Evolutionary conservation across 2,888 invertebrate genomes (phyloP).

Genomic region (Nasonia oneida): DNA sequence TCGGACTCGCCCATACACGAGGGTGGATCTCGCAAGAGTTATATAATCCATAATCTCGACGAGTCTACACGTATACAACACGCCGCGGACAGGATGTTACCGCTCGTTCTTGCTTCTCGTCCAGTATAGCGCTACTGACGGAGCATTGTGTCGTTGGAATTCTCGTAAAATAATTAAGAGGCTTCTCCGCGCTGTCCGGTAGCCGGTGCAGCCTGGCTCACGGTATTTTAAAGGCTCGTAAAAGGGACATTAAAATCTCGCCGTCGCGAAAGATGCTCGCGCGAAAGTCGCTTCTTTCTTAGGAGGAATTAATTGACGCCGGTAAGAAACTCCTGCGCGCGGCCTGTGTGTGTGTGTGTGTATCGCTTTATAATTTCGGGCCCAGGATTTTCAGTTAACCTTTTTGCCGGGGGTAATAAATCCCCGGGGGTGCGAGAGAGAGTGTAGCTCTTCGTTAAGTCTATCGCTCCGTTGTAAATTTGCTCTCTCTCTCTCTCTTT

Average conservation of each 20-base stretch:
- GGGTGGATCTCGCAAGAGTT: constrained; percentile 54
- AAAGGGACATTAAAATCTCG: constrained; percentile 77
- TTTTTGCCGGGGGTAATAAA: constrained; percentile 30
- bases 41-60: constrained; percentile 66
- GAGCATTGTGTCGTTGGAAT: constrained; percentile 77
- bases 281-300: constrained; percentile 44
- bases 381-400: constrained; percentile 26
- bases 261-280: constrained; percentile 61
- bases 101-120: constrained; percentile 73
- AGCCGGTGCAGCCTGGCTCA: constrained; percentile 70
- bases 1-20: constrained; percentile 16
- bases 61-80: constrained; percentile 63
- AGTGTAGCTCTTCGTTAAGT: not conserved
- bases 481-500: not conserved
- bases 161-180: constrained; percentile 79
- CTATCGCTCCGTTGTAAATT: constrained; percentile 12
- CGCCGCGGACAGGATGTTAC: constrained; percentile 74
- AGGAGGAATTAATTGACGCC: constrained; percentile 52
- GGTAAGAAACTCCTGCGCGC: constrained; percentile 44
- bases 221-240: constrained; percentile 77
- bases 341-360: not conserved
- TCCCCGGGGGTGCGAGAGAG: not conserved
- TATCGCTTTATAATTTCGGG: constrained; percentile 49
- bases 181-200: constrained; percentile 63
- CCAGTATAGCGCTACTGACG: not conserved